Base-by-base conservation (phyloP, 2,113 vertebrate genomes). In the Pteronura brasiliensis region DNA sequence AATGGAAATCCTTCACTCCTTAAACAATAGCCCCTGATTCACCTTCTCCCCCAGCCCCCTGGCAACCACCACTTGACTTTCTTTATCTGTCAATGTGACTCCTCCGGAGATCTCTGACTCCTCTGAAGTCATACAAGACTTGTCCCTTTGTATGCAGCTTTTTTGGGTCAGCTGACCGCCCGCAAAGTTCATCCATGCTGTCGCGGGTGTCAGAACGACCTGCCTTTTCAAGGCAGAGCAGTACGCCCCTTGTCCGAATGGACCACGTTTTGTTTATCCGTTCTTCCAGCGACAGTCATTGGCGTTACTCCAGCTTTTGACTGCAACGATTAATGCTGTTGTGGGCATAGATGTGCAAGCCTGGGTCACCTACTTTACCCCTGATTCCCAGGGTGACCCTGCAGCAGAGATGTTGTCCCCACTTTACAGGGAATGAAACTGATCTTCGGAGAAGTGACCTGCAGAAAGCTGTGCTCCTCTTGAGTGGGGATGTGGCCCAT, bases 261-360 rank as follows among this genome's bases (percentile, higher is more conserved):
- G 0, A 25, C 11, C 3, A 25, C 0, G 6, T n/a, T 52, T 36
- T 6, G 4, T 31, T 65, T 31, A 57, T 34, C 39, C 42, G 8
- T n/a, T 91, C 72, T 25, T 34, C 55, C 15, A 18, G 21, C 7
- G 5, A 5, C 25, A 65, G 63, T 7, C 17, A 17, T 29, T 36
- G 74, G 88, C 18, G 15, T 47, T 42, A 34, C 7, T 86, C 34
- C 3, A 31, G 23, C 21, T 84, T 83, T 81, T 42, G 52, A 36
- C 65, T 93, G 8, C 47, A 72, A 31, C 14, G 69, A n/a, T n/a
- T 44, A 65, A 25, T 2, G 8, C 67, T 55, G 39, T 36, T 4
- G 3, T 39, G 39, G 71, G 25, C 4, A 3, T 0, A 17, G 49
- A 17, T 47, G 61, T 27, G 7, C 44, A 59, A 4, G 9, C 10